Percentiles rank a stretch among this genome's conserved stretches.
These are phyloP conservation scores for Copsychus sechellarum DNA, from an alignment of 2,113 vertebrate species.

Conservation along the genomic window DNA sequence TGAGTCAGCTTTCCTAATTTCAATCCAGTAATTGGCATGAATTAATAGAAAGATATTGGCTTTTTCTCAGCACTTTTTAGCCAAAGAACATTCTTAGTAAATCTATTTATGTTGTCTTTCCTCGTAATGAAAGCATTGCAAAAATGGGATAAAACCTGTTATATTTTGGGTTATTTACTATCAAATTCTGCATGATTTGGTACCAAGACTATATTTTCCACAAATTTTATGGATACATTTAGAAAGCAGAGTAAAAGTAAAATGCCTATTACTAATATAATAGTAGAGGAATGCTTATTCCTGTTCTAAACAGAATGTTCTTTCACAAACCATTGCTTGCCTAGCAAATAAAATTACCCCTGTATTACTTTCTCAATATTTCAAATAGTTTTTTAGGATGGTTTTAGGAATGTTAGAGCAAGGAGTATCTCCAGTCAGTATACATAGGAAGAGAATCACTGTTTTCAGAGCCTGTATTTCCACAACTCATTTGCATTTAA, in stretches of 20 bases:
- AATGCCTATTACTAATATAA: neutral
- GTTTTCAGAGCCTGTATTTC: neutral
- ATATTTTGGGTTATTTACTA: neutral
- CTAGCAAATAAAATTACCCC: neutral
- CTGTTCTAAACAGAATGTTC: neutral
- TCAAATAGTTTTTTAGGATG: neutral
- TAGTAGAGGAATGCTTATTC: neutral
- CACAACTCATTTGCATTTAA: neutral
- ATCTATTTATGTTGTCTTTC: neutral
- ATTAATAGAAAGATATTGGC: neutral
- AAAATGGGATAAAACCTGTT: neutral
- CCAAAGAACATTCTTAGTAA: neutral
- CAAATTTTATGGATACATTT: neutral
- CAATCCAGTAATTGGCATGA: neutral
- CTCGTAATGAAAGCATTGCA: neutral
- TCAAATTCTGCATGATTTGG: neutral
- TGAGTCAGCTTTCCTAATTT: neutral
- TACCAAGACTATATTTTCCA: neutral
- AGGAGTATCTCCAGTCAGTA: neutral
- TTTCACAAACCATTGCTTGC: neutral
- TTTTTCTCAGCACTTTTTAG: neutral
- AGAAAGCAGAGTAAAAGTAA: neutral
- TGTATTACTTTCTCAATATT: neutral
- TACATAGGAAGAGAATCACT: neutral
- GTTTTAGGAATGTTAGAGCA: neutral